These are phyloP conservation scores for Andrena chrysosceles DNA, from an alignment of 2,888 invertebrate genomes.

Conservation along the genomic window DNA sequence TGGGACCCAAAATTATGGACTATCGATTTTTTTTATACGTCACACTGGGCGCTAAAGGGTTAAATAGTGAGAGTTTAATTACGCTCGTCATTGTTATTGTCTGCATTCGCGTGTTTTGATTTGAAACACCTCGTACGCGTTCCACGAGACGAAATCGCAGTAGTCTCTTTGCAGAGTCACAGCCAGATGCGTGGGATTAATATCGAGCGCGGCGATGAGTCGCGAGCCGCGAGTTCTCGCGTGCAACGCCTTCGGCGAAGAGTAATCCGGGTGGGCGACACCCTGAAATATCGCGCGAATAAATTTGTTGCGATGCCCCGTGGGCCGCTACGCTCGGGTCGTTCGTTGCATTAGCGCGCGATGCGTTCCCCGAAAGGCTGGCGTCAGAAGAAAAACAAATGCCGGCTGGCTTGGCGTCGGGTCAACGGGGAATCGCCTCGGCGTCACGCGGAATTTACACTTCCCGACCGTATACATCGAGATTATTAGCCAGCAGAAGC, in stretches of 20 bases:
- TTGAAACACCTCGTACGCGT: too few relatives aligned
- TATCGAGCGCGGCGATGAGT: conserved; percentile 8
- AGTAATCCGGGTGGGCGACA: not conserved
- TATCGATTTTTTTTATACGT: too few relatives aligned
- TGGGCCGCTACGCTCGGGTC: not conserved
- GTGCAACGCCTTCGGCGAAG: conserved; percentile 29
- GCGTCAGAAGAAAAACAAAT: conserved; percentile 46
- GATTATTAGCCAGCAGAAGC: conserved; percentile 24
- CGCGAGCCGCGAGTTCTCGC: conserved; percentile 2
- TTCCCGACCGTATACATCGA: not conserved
- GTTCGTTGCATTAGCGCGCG: conserved; percentile 15
- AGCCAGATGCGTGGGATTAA: conserved; percentile 11
- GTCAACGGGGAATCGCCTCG: conserved; percentile 49
- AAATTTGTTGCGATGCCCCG: conserved; percentile 37
- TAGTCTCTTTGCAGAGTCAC: conserved; percentile 5
- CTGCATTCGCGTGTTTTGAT: too few relatives aligned
- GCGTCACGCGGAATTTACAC: conserved; percentile 16
- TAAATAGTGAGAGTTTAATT: too few relatives aligned
- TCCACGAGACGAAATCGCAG: not conserved
- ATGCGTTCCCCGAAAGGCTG: conserved; percentile 50
- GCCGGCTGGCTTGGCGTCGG: conserved; percentile 29
- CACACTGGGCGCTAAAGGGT: too few relatives aligned
- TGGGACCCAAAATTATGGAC: too few relatives aligned
- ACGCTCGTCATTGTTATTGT: too few relatives aligned
- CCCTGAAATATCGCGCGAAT: conserved; percentile 42